phyloP scores from a whole-genome alignment of 2,888 invertebrate species.

The Leptarthrus brevirostris region DNA sequence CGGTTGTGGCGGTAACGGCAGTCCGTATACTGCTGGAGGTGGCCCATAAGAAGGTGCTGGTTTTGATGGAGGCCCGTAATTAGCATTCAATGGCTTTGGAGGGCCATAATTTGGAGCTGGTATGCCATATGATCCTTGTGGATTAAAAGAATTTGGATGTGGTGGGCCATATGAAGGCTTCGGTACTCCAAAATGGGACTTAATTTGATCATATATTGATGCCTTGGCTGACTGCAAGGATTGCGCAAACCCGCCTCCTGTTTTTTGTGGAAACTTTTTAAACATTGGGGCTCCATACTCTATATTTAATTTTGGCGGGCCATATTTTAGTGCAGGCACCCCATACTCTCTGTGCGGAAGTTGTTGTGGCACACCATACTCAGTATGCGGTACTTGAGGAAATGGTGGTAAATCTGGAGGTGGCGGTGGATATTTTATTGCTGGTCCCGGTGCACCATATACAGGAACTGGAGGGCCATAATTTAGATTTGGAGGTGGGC shows the following conservation, averaged over 20 bases:
- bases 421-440: constrained; percentile 66
- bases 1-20: constrained; percentile 51
- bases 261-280: constrained; percentile 53
- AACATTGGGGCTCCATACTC: constrained; percentile 66
- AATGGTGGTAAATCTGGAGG: constrained; percentile 68
- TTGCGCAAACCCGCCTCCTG: constrained; percentile 51
- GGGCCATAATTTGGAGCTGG: constrained; percentile 58
- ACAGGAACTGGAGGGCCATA: constrained; percentile 70
- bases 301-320: constrained; percentile 68
- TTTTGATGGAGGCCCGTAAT: constrained; percentile 60
- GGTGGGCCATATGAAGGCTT: constrained; percentile 68
- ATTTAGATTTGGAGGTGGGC: constrained; percentile 68
- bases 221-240: constrained; percentile 41
- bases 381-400: constrained; percentile 68
- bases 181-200: constrained; percentile 63
- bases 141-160: constrained; percentile 62
- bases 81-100: constrained; percentile 53
- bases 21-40: constrained; percentile 58
- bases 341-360: constrained; percentile 61
- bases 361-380: constrained; percentile 63
- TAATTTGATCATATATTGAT: constrained; percentile 64
- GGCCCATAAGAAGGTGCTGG: constrained; percentile 60
- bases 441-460: constrained; percentile 71
- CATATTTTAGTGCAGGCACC: constrained; percentile 67
- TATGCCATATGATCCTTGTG: constrained; percentile 65